These are phyloP conservation scores for Ganaspis brasiliensis DNA, from an alignment of 2,888 invertebrate species.

Conservation along the genomic window DNA sequence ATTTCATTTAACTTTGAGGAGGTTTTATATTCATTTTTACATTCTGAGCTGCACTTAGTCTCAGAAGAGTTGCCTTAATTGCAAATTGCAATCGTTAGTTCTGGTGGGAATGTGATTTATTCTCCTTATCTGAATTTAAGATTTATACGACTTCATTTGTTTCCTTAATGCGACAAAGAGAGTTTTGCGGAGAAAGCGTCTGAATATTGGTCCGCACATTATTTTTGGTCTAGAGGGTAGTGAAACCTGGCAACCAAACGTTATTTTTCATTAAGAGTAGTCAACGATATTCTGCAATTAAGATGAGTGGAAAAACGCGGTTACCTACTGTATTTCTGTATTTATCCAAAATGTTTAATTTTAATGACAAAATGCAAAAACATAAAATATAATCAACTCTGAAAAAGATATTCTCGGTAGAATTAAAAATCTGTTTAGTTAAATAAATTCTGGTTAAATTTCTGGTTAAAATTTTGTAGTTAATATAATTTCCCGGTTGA, in stretches of 20 bases:
- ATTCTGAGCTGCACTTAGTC: not conserved
- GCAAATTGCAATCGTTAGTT: slow-evolving; percentile 31
- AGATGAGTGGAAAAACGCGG: slow-evolving; percentile 19
- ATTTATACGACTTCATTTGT: slow-evolving; percentile 38
- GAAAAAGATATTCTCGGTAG: too few species aligned
- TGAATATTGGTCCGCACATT: slow-evolving; percentile 37
- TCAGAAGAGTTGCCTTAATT: slow-evolving; percentile 10
- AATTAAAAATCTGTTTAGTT: too few species aligned
- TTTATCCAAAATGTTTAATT: not conserved
- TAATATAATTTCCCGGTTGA: too few species aligned
- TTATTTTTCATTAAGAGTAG: slow-evolving; percentile 36
- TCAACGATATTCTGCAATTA: slow-evolving; percentile 27
- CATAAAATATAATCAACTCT: too few species aligned
- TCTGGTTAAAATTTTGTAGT: too few species aligned
- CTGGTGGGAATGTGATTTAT: slow-evolving; percentile 1
- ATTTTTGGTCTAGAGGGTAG: slow-evolving; percentile 17
- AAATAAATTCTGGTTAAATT: too few species aligned
- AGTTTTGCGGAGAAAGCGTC: slow-evolving; percentile 4
- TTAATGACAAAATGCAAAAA: too few species aligned
- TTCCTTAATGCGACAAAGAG: slow-evolving; percentile 40
- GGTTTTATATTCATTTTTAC: not conserved
- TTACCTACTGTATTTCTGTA: not conserved
- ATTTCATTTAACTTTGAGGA: not conserved
- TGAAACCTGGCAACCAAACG: slow-evolving; percentile 30
- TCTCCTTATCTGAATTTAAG: slow-evolving; percentile 32